Evolutionary conservation across 2,888 invertebrate species (phyloP).

Genomic region (Leptinotarsa juncta): DNA sequence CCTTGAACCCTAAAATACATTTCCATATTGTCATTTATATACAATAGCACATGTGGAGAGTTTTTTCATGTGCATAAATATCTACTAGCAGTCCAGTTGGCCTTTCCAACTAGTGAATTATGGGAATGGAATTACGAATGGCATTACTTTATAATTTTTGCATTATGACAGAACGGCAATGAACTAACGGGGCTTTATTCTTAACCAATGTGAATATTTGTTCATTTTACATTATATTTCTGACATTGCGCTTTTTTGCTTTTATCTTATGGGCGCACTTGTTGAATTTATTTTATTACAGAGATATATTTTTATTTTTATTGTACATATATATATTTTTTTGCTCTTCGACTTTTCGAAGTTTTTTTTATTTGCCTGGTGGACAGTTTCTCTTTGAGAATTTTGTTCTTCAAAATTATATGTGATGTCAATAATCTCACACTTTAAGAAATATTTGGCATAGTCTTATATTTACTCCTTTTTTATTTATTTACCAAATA

Average conservation of each 20-base stretch:
- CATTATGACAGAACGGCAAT: not conserved
- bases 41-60: too few relatives aligned
- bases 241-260: slow-evolving; percentile 24
- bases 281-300: slow-evolving; percentile 47
- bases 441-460: slow-evolving; percentile 58
- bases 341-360: slow-evolving; percentile 28
- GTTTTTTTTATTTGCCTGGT: slow-evolving; percentile 28
- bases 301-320: slow-evolving; percentile 51
- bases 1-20: too few relatives aligned
- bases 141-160: too few relatives aligned
- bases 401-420: slow-evolving; percentile 64
- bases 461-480: slow-evolving; percentile 54
- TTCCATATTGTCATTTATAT: too few relatives aligned
- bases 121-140: too few relatives aligned
- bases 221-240: not conserved
- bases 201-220: not conserved
- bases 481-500: slow-evolving; percentile 62
- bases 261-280: slow-evolving; percentile 30
- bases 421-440: slow-evolving; percentile 67
- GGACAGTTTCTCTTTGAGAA: slow-evolving; percentile 50
- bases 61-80: too few relatives aligned
- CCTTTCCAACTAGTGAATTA: too few relatives aligned
- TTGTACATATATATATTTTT: slow-evolving; percentile 41
- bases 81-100: too few relatives aligned
- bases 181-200: not conserved